Conservation (phyloP, 2,113 vertebrate species). For the Odobenus rosmarus region DNA sequence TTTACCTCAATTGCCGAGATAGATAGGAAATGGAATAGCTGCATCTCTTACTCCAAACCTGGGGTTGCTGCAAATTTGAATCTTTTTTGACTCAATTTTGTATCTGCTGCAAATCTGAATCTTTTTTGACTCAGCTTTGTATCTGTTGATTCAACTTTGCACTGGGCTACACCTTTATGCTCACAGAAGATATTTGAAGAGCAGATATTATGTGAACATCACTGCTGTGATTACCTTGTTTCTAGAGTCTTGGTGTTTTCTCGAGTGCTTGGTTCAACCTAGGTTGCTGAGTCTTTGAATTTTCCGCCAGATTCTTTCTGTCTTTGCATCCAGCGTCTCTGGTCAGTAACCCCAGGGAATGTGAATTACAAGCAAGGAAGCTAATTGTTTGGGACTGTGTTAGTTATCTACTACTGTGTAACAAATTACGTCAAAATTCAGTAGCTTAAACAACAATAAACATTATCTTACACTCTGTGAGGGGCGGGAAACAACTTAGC, state of each 20-base stretch:
- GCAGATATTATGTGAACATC: not conserved
- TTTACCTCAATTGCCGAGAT: not conserved
- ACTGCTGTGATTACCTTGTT: not conserved
- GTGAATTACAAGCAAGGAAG: slow-evolving; percentile 10
- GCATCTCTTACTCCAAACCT: not conserved
- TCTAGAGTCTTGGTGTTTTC: slow-evolving; percentile 5
- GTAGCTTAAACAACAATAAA: not conserved
- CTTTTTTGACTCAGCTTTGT: not conserved
- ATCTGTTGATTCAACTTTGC: not conserved
- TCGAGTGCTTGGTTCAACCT: not conserved
- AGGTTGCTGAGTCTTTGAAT: not conserved
- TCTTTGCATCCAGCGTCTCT: not conserved
- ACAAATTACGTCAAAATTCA: not conserved
- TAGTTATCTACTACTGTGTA: not conserved
- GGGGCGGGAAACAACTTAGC: not conserved
- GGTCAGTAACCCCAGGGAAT: not conserved
- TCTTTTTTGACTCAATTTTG: not conserved
- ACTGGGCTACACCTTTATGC: not conserved
- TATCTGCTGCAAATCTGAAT: not conserved
- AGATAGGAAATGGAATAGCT: not conserved
- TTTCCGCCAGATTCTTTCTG: not conserved
- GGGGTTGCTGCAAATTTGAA: not conserved
- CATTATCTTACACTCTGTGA: not conserved
- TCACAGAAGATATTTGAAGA: slow-evolving; percentile 18
- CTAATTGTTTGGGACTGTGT: not conserved